phyloP scores from a whole-genome alignment of 2,888 invertebrate genomes.

The Coenonympha arcania region DNA sequence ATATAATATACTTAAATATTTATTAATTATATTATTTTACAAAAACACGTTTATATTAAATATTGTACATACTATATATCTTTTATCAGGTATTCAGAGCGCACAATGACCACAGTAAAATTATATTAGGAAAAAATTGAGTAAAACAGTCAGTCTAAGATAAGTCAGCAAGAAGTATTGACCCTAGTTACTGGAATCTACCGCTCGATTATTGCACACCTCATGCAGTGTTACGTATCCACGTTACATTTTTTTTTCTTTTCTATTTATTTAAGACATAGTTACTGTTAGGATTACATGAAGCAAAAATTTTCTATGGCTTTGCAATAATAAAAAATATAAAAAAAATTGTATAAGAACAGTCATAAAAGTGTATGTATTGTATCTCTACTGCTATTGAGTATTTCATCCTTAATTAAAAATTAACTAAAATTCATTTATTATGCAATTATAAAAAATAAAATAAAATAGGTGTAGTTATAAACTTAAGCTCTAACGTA shows the following conservation, averaged over 20 bases:
- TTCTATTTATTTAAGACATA: conserved; percentile 24
- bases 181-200: conserved; percentile 56
- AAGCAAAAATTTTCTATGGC: conserved; percentile 14
- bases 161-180: conserved; percentile 59
- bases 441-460: background rate
- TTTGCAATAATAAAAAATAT: background rate
- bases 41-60: conserved; percentile 9
- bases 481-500: background rate
- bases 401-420: too few relatives aligned
- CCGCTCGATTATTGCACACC: conserved; percentile 68
- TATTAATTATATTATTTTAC: conserved; percentile 7
- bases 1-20: conserved; percentile 15
- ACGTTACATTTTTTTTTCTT: conserved; percentile 32
- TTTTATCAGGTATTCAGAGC: conserved; percentile 26
- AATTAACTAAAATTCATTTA: background rate
- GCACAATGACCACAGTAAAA: conserved; percentile 31
- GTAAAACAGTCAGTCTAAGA: conserved; percentile 27
- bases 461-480: background rate
- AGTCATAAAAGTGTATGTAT: too few relatives aligned
- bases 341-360: too few relatives aligned
- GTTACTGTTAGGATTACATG: conserved; percentile 22
- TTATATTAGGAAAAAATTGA: conserved; percentile 14
- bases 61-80: conserved; percentile 23
- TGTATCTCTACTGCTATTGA: too few relatives aligned
- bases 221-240: conserved; percentile 67